phyloP scores from a whole-genome alignment of 2,888 invertebrate species.

The Chloroclysta siterata region DNA sequence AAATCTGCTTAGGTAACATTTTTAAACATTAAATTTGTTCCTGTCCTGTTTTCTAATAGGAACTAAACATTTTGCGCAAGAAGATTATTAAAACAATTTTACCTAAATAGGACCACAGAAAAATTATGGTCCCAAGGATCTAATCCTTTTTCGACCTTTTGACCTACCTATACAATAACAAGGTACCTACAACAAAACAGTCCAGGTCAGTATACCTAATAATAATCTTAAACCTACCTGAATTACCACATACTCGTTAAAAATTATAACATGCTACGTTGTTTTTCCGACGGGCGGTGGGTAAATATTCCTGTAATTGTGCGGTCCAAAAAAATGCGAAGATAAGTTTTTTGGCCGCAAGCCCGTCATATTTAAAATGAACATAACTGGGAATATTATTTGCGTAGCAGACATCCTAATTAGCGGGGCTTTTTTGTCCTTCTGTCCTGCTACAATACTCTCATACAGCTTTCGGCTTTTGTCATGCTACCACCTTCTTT shows the following conservation, averaged over 20 bases:
- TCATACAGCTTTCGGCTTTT: not conserved
- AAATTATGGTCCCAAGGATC: too few species aligned
- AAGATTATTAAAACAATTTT: too few species aligned
- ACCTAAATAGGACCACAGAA: too few species aligned
- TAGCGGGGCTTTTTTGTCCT: conserved; percentile 75
- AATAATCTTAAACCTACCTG: not conserved
- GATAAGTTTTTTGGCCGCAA: conserved; percentile 69
- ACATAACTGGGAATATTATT: conserved; percentile 76
- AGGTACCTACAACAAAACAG: too few species aligned
- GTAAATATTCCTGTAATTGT: conserved; percentile 79
- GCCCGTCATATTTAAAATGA: conserved; percentile 76
- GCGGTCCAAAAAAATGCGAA: conserved; percentile 73
- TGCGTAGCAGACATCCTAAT: conserved; percentile 79
- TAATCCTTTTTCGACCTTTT: too few species aligned
- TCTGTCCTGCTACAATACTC: conserved; percentile 49
- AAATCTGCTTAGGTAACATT: too few species aligned
- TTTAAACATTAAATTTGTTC: too few species aligned
- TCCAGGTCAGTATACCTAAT: too few species aligned
- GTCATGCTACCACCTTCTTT: too few species aligned
- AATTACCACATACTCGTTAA: not conserved
- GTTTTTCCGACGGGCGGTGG: conserved; percentile 53
- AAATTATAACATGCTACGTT: conserved; percentile 55
- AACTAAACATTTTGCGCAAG: too few species aligned
- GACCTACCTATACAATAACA: too few species aligned
- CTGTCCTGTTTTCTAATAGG: too few species aligned